Percentiles rank a stretch among this genome's conserved stretches.
Conservation (phyloP, 1,140 invertebrate genomes). For the Sinella curviseta region DNA sequence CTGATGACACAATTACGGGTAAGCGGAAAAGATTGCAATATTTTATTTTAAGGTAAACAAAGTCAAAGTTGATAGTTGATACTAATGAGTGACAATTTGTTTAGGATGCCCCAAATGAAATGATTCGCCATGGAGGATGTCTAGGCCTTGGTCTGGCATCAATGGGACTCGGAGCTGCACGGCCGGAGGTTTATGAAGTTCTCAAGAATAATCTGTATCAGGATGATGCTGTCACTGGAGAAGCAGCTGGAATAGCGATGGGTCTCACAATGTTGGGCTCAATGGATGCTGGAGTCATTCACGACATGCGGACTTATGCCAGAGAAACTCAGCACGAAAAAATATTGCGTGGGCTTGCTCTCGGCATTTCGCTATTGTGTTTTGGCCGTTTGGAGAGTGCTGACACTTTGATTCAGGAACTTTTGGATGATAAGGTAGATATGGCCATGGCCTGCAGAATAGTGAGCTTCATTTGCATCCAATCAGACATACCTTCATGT, state of each 20-base stretch:
- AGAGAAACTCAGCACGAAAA: conserved; percentile 98
- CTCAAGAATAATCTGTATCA: conserved; percentile 96
- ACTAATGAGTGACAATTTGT: no score
- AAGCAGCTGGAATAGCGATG: conserved; percentile 97
- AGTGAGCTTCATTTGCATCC: background rate
- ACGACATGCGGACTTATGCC: conserved; percentile 90
- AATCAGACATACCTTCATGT: no score
- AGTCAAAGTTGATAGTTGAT: no score
- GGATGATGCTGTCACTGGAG: conserved; percentile 97
- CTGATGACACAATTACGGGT: conserved; percentile 91
- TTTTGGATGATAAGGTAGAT: conserved; percentile 75
- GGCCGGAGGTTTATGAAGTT: conserved; percentile 91
- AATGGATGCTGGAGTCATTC: conserved; percentile 80
- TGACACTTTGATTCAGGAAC: conserved; percentile 84
- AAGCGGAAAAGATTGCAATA: conserved; percentile 31
- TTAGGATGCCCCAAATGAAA: conserved; percentile 58
- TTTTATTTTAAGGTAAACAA: no score
- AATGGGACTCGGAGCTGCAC: conserved; percentile 88
- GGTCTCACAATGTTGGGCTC: conserved; percentile 98
- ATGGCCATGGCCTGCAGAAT: no score
- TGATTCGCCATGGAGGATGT: conserved; percentile 94
- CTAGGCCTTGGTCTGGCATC: conserved; percentile 94
- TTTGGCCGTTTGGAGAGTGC: conserved; percentile 95
- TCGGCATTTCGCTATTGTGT: conserved; percentile 95
- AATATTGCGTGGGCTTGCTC: conserved; percentile 90